Evolutionary conservation across 2,888 invertebrate species (phyloP), one percentile per base, ranked within the genome.

Genomic region (Erebia ligea): DNA sequence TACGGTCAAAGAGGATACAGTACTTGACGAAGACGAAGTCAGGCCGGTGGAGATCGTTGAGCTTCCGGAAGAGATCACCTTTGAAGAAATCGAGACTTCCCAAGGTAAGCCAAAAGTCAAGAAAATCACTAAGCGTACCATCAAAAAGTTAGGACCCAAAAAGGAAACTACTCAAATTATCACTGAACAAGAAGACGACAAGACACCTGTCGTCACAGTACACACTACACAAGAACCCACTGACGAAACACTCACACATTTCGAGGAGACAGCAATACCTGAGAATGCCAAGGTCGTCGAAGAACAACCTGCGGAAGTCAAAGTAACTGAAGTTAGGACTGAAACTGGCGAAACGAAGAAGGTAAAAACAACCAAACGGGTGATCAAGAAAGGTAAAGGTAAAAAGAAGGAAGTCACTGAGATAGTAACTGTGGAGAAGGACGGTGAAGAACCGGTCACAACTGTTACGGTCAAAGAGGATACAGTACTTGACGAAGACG

Each of bases 61-160:
- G 15, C 25, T 57, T 21, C 57, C 57, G 1, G 57, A 57, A 13
- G 57, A 57, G 25, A 57, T 25, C 4, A 57, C 57, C 13, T 11
- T 57, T 21, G 57, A 57, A 57, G 57, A 57, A 25, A 25, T 25
- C 2, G 25, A 21, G 25, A 57, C 57, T 13, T 21, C 54, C 8
- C 21, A 54, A 54, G 54, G 54, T 54, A 54, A 54, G 54, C 54
- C 19, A 19, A 54, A 54, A 54, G 19, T 54, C 0, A 54, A 54
- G 54, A 54, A 54, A 19, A 54, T 19, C 19, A 19, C 19, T 54
- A 54, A 54, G 54, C 54, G 54, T 54, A 54, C 84, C 68, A 75
- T 80, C 69, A 78, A 78, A 78, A 92, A 86, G 76, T 81, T 81
- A 58, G 81, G 82, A 68, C 85, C 78, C 1, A 79, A 76, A 57